Base-by-base conservation (phyloP, 2,113 vertebrate genomes). In the Anarhynchus alexandrinus region DNA sequence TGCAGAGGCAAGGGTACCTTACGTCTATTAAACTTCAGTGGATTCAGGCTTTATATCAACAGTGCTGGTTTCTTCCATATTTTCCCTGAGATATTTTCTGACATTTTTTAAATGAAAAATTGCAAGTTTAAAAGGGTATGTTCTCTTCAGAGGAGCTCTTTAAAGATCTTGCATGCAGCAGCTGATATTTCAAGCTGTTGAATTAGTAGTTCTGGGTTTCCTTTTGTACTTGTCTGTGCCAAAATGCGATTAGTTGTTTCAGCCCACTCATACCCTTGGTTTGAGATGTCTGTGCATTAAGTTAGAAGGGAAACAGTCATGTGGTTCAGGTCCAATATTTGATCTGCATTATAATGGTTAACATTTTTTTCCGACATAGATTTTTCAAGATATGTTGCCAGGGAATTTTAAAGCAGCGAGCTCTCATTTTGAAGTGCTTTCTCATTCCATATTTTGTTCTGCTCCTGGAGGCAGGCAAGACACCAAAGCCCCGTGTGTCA, bases 101-200 rank as follows among this genome's bases (percentile, higher is more conserved):
- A 93, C 91, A 94, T 91, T 96, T 94, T 96, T 27, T 2, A 82
- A 88, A 89, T 70, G 30, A 95, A 94, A 95, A 94, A 73, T 86
- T 84, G 36, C 64, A 83, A 93, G 84, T 94, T 94, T 67, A 73
- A 97, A 96, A 97, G 93, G 81, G 78, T 96, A 97, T 80, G 89
- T 96, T 97, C 91, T 90, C 91, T 95, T 96, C 77, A 94, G 86
- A 96, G 40, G 61, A 97, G 94, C 67, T 91, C 91, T 95, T 88
- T 89, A 94, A 97, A 87, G 84, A 96, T 91, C 84, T 86, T 93
- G 59, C 82, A 80, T 96, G 78, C 76, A 95, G 95, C 97, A 96
- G 95, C 94, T 97, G 96, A 97, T 96, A 97, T 96, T 97, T 92
- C 97, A 96, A 96, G 96, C 96, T 96, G 96, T 96, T 97, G 93